A percentile compares a stretch with the other conserved stretches of the same genome.
Conservation (phyloP, 2,113 vertebrate genomes). For the Alethe castanea region DNA sequence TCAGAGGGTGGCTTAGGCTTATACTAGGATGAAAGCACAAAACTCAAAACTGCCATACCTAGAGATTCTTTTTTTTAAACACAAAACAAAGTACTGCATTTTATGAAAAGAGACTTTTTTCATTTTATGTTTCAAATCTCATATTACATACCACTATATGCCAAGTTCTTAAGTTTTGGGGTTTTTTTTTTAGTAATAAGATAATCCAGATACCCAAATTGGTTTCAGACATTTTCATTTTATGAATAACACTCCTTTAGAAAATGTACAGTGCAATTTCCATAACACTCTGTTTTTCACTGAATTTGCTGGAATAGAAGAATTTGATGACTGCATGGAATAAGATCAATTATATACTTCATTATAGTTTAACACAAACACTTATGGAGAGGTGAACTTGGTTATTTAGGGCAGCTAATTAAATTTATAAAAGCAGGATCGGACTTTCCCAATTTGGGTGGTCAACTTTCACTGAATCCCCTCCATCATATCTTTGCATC, state of each 20-base stretch:
- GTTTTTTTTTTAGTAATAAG: background rate
- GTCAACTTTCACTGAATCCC: background rate
- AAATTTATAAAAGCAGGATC: background rate
- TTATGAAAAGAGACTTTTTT: background rate
- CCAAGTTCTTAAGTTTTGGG: background rate
- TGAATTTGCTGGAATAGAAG: background rate
- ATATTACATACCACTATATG: background rate
- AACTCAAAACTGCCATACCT: background rate
- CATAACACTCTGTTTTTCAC: background rate
- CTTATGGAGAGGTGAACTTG: background rate
- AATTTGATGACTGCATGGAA: background rate
- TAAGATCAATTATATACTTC: background rate
- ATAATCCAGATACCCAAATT: background rate
- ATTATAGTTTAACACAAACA: background rate
- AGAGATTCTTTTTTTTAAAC: background rate
- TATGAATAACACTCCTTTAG: background rate
- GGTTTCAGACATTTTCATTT: background rate
- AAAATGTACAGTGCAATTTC: background rate
- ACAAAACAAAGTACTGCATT: background rate
- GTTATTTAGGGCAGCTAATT: background rate
- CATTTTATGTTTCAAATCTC: background rate
- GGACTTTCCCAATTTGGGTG: background rate
- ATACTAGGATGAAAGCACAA: background rate
- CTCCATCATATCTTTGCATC: background rate
- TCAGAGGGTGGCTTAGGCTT: background rate